Base-by-base conservation (phyloP, 2,797 vertebrate species). In the Gymnothorax javanicus region DNA sequence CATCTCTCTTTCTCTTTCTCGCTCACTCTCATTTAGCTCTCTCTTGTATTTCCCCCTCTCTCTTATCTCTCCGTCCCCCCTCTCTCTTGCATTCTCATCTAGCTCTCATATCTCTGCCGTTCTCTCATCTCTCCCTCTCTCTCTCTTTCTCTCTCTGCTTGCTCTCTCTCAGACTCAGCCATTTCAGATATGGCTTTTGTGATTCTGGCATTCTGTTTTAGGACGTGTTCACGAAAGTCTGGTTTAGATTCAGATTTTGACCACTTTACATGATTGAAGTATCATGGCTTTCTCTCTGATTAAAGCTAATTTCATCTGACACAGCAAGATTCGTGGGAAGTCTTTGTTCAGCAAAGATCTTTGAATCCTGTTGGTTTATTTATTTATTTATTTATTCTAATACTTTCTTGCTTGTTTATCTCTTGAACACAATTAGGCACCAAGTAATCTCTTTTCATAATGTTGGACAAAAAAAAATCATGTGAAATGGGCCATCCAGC, bases 191-290 rank as follows among this genome's bases (percentile, higher is more conserved):
- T 20, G 20, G 57, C 59, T 52, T 11, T 17, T 20, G 17, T 84
- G 83, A 84, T 67, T 84, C 23, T 60, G 20, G 27, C 58, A 7
- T 59, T 64, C 25, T 64, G 75, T 77, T 50, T 13, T 13, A n/a
- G 85, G 75, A 64, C 82, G 81, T 64, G 25, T 85, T 67, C 81
- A 75, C n/a, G 58, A 86, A 86, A 79, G 15, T 33, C 25, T 15
- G 57, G 58, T 20, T 43, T 27, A 4, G 9, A 52, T 52, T 67
- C 20, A 57, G 15, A 67, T 82, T 82, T 25, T 67, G 79, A 50
- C 60, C 17, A n/a, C 77, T 82, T 50, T 9, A 33, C 13, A 17
- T 50, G 25, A 50, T 58, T 6, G 33, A 50, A 20, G 59, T 82
- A n/a, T 25, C 52, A 50, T 56, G 25, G 58, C 83, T 5, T 52